Percentiles rank a stretch among this genome's conserved stretches.
phyloP scores from a whole-genome alignment of 2,113 vertebrate genomes.

The Desmodus rotundus region DNA sequence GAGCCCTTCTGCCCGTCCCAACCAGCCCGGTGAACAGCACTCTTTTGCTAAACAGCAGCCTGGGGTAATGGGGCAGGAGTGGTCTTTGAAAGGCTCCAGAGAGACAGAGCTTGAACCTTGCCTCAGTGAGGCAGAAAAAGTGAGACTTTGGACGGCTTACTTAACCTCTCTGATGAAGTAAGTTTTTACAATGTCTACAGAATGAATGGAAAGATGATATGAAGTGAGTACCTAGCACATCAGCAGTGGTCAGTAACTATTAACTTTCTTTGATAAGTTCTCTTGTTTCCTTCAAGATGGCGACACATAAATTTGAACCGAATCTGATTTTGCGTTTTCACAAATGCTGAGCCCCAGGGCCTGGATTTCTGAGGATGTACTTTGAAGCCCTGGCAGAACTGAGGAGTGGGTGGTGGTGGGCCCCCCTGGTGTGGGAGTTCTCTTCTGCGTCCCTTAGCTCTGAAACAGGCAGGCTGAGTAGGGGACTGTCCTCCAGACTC shows the following conservation, averaged over 20 bases:
- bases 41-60: not conserved
- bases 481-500: not conserved
- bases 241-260: not conserved
- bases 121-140: not conserved
- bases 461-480: not conserved
- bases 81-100: not conserved
- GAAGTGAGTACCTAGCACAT: not conserved
- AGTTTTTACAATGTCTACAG: not conserved
- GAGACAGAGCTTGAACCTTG: not conserved
- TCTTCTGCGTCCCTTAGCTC: not conserved
- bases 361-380: not conserved
- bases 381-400: not conserved
- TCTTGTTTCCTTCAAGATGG: not conserved
- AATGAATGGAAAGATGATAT: not conserved
- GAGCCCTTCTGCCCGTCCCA: not conserved
- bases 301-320: not conserved
- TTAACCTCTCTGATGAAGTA: no score
- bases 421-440: no score
- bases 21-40: not conserved
- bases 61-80: accelerated
- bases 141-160: not conserved
- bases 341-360: not conserved
- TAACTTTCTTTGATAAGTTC: not conserved
- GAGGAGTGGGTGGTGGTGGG: not conserved
- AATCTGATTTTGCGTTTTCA: not conserved